phyloP scores from a whole-genome alignment of 2,113 vertebrate genomes.

The Centropus bengalensis region DNA sequence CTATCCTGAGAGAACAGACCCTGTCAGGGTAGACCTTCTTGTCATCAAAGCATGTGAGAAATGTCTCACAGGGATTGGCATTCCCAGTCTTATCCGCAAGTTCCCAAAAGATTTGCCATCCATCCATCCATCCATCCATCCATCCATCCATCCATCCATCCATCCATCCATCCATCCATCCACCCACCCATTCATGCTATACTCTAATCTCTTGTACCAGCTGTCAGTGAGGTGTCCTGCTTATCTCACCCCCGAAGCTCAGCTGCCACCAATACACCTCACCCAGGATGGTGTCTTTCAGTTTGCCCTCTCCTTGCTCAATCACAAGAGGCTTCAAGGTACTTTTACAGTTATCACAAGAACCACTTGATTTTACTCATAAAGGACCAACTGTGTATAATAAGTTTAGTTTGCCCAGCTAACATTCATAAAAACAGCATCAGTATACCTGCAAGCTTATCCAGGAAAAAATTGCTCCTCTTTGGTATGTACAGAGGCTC shows the following conservation, averaged over 20 bases:
- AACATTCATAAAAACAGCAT: background rate
- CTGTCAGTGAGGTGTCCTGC: background rate
- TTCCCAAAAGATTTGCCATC: background rate
- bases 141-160: background rate
- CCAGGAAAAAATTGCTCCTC: background rate
- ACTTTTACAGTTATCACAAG: background rate
- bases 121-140: background rate
- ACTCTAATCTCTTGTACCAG: background rate
- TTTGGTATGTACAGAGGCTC: background rate
- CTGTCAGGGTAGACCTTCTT: background rate
- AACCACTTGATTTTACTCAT: background rate
- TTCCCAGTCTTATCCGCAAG: background rate
- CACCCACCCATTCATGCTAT: background rate
- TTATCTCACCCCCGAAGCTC: accelerated
- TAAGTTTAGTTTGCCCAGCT: background rate
- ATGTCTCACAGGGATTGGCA: background rate
- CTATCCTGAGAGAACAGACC: background rate
- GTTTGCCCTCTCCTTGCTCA: background rate
- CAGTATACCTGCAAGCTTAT: background rate
- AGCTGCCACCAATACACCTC: background rate
- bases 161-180: background rate
- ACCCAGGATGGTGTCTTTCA: background rate
- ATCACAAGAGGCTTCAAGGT: background rate
- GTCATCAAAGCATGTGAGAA: background rate
- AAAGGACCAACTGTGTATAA: background rate